Conservation (phyloP, 1,140 invertebrate genomes). For the Conus betulinus region DNA sequence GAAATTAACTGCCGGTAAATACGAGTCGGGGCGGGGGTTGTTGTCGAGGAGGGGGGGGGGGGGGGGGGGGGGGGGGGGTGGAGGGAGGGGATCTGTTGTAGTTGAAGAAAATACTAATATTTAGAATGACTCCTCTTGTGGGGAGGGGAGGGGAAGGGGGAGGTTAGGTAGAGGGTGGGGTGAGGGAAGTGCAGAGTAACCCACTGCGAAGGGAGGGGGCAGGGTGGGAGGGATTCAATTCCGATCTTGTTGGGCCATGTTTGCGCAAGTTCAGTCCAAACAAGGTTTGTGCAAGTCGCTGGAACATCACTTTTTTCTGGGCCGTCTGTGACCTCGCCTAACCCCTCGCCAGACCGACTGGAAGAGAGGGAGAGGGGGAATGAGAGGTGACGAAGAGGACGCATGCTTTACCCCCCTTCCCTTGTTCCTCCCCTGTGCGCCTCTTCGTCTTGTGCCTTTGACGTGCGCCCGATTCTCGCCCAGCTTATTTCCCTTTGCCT, state of each 20-base stretch:
- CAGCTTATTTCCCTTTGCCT: constrained; percentile 19
- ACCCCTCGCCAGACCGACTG: constrained; percentile 8
- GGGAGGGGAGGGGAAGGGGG: not conserved
- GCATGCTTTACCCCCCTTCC: not conserved
- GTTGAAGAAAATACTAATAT: constrained; percentile 51
- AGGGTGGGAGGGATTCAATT: constrained; percentile 17
- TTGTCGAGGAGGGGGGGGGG: constrained; percentile 32
- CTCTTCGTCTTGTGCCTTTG: not conserved
- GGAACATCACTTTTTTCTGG: constrained; percentile 13
- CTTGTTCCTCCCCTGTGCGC: no score
- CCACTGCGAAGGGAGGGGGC: no score
- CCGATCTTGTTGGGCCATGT: constrained; percentile 32
- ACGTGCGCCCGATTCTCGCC: constrained; percentile 15
- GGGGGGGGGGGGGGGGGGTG: no score
- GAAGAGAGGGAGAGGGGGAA: not conserved
- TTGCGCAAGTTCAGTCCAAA: constrained; percentile 42
- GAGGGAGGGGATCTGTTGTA: constrained; percentile 41
- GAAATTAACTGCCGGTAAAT: constrained; percentile 53
- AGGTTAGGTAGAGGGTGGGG: not conserved
- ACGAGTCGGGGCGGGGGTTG: constrained; percentile 30
- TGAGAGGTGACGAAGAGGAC: constrained; percentile 15
- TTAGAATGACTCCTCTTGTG: constrained; percentile 39
- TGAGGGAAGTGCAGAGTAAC: no score
- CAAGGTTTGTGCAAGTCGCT: constrained; percentile 34
- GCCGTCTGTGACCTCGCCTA: constrained; percentile 19